Percentiles rank a stretch among this genome's conserved stretches.
phyloP scores from a whole-genome alignment of 35 echinoderm and acorn worm species.

The Acanthaster planci region DNA sequence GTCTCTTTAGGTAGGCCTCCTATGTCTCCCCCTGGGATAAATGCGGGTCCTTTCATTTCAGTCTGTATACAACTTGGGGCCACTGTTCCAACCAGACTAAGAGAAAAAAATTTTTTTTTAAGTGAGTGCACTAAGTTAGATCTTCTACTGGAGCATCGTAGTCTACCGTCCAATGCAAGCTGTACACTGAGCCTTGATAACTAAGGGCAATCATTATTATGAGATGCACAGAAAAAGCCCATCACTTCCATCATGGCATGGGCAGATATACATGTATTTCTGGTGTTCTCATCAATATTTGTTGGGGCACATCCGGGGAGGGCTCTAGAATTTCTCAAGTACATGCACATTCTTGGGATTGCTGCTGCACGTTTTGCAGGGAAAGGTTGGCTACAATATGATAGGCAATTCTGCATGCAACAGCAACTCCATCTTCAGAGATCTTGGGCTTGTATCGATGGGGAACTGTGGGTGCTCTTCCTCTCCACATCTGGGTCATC shows the following conservation, averaged over 20 bases:
- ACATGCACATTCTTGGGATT: not conserved
- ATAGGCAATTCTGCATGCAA: slow-evolving; percentile 8
- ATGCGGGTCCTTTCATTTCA: too few relatives aligned
- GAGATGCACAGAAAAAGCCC: not conserved
- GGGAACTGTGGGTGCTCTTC: too few relatives aligned
- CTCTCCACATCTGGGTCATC: too few relatives aligned
- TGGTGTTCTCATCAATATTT: not conserved
- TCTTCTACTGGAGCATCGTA: too few relatives aligned
- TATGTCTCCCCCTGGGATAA: too few relatives aligned
- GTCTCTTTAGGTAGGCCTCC: too few relatives aligned
- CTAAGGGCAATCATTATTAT: not conserved
- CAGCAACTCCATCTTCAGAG: not conserved
- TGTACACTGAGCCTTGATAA: not conserved
- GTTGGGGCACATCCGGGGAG: too few relatives aligned
- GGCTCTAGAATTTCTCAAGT: slow-evolving; percentile 31
- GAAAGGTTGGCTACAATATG: slow-evolving; percentile 17
- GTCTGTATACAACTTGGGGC: too few relatives aligned
- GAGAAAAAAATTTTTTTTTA: too few relatives aligned
- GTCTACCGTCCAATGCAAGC: too few relatives aligned
- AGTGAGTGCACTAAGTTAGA: too few relatives aligned
- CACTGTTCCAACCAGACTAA: too few relatives aligned
- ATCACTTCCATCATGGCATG: slow-evolving; percentile 7
- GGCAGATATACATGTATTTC: slow-evolving; percentile 23
- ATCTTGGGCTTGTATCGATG: slow-evolving; percentile 19
- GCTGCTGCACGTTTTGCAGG: not conserved